Evolutionary conservation across 2,113 vertebrate species (phyloP), one percentile per base, ranked within the genome.

Genomic region (Malaclemys terrapin): DNA sequence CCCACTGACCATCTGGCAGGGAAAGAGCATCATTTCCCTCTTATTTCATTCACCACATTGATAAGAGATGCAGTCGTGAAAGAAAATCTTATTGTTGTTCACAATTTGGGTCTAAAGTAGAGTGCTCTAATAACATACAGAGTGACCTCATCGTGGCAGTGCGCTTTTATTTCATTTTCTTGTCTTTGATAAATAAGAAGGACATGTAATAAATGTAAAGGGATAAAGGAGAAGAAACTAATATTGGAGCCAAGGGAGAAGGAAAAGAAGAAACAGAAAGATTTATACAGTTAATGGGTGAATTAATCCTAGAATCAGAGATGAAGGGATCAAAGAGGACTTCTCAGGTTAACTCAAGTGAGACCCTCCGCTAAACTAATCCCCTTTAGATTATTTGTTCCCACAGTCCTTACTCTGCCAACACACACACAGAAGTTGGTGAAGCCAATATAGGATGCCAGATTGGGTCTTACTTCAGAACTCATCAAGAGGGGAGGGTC

Each of bases 121-220:
- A 69, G 2, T 45, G 85, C 7, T 69, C 35, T 69, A 19, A 69
- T 69, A 94, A 91, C 80, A 75, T 90, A 75, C 22, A 57, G 93
- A 82, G 47, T 38, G 56, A 91, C 38, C 8, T 10, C 84, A 80
- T 80, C 76, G 42, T 50, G 65, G 56, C 56, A 42, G 35, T 81
- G 49, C 50, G 50, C 91, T 97, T 90, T 91, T 89, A 86, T 27
- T 42, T 50, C 75, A 12, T 80, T 91, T 86, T 92, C 86, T 72
- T 65, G 42, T 50, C 52, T 85, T 87, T 75, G 80, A 94, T 24
- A 5, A 84, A 76, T 80, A 81, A 80, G 83, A 25, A 91, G 27
- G 35, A 27, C 76, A 45, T 0, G 1, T 7, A 88, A 17, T 5
- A 62, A 89, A 93, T 45, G 35, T 42, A 94, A 79, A 85, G 14